A percentile compares a stretch with the other conserved stretches of the same genome.
Conservation (phyloP, 2,888 invertebrate species). For the Melinaea menophilus region DNA sequence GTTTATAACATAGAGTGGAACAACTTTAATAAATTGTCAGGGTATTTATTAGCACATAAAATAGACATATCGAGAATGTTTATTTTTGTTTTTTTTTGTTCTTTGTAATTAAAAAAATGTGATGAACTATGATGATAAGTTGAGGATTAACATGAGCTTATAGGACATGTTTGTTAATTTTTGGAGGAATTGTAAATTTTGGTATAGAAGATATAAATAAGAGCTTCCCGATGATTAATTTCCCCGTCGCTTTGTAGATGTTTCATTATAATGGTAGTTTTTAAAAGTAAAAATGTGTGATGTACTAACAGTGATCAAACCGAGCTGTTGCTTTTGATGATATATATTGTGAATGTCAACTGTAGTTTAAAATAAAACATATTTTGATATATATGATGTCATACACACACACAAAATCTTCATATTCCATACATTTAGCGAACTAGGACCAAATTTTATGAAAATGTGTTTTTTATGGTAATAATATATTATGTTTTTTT, state of each 20-base stretch:
- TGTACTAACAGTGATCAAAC: slow-evolving; percentile 28
- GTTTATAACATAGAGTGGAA: background rate
- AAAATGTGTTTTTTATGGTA: slow-evolving; percentile 53
- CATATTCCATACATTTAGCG: slow-evolving; percentile 38
- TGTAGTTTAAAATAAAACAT: slow-evolving; percentile 35
- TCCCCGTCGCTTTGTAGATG: slow-evolving; percentile 40
- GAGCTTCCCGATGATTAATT: slow-evolving; percentile 34
- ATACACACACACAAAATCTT: slow-evolving; percentile 8
- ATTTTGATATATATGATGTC: slow-evolving; percentile 36
- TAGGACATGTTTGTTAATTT: slow-evolving; percentile 35
- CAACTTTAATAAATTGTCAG: slow-evolving; percentile 23
- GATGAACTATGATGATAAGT: slow-evolving; percentile 18
- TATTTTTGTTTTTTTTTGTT: slow-evolving; percentile 2
- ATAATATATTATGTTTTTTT: slow-evolving; percentile 68
- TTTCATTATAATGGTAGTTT: slow-evolving; percentile 34
- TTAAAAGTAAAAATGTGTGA: slow-evolving; percentile 14
- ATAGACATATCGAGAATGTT: slow-evolving; percentile 32
- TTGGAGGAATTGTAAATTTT: slow-evolving; percentile 29
- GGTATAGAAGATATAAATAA: slow-evolving; percentile 31
- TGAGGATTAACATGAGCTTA: slow-evolving; percentile 35
- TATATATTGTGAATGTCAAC: slow-evolving; percentile 26
- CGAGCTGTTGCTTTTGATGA: slow-evolving; percentile 41
- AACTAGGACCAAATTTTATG: slow-evolving; percentile 68
- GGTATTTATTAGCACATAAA: slow-evolving; percentile 25
- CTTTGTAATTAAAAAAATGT: slow-evolving; percentile 10